phyloP scores from a whole-genome alignment of 2,888 invertebrate genomes.

The Acleris holmiana region DNA sequence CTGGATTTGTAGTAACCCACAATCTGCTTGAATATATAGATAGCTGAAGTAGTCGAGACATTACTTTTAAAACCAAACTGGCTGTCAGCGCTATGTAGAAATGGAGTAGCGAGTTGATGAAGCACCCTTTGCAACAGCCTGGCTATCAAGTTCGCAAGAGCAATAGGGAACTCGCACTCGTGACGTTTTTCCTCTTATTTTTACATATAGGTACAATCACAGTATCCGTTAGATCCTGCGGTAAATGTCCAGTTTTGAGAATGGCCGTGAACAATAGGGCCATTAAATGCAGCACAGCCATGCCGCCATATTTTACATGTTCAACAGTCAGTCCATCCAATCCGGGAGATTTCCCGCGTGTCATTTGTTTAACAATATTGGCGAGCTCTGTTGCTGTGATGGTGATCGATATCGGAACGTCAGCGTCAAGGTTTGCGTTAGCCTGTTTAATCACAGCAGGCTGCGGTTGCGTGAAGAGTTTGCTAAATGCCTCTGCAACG shows the following conservation, averaged over 20 bases:
- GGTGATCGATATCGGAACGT: background rate
- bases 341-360: too few species aligned
- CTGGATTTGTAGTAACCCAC: background rate
- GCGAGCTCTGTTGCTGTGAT: background rate
- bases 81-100: too few species aligned
- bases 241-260: too few species aligned
- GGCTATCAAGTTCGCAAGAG: background rate
- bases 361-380: background rate
- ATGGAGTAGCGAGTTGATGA: background rate
- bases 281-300: too few species aligned
- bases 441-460: background rate
- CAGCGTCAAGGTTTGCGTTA: background rate
- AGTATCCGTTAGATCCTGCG: too few species aligned
- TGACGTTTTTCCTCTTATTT: too few species aligned
- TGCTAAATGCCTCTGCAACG: background rate
- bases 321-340: too few species aligned
- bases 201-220: too few species aligned
- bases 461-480: constrained; percentile 6
- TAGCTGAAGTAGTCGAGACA: background rate
- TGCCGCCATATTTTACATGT: too few species aligned
- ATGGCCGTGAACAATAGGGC: too few species aligned
- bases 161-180: constrained; percentile 6
- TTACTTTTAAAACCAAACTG: too few species aligned
- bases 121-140: constrained; percentile 7
- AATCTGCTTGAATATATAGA: constrained; percentile 3